These are phyloP conservation scores for Lycophotia porphyrea DNA, from an alignment of 2,888 invertebrate genomes.

Conservation along the genomic window DNA sequence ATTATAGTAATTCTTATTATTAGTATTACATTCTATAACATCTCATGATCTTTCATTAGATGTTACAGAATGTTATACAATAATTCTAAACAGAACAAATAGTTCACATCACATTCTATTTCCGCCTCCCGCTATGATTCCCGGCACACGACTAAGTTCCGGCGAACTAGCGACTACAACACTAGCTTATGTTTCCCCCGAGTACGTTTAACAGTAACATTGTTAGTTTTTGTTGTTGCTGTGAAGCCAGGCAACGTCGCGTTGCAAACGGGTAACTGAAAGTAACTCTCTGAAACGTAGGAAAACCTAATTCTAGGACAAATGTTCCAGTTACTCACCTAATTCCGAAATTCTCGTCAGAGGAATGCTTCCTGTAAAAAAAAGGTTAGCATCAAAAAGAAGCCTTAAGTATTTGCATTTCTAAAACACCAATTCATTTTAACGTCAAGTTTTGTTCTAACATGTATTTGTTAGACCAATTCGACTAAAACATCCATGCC, in stretches of 20 bases:
- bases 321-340: slow-evolving; percentile 77
- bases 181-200: slow-evolving; percentile 43
- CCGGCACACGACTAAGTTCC: slow-evolving; percentile 50
- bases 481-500: slow-evolving; percentile 55
- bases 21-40: too few relatives aligned
- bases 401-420: background rate
- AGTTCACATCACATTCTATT: slow-evolving; percentile 25
- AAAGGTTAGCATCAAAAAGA: slow-evolving; percentile 21
- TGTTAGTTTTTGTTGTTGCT: slow-evolving; percentile 60
- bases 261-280: background rate
- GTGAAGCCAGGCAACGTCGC: background rate
- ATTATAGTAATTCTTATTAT: too few relatives aligned
- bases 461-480: slow-evolving; percentile 37
- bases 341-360: slow-evolving; percentile 91
- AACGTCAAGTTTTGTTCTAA: slow-evolving; percentile 55
- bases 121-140: slow-evolving; percentile 20
- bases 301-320: background rate
- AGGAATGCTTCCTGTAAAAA: slow-evolving; percentile 89
- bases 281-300: slow-evolving; percentile 2
- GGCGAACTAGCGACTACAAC: slow-evolving; percentile 28
- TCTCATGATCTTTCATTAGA: too few relatives aligned
- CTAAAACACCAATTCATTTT: slow-evolving; percentile 31
- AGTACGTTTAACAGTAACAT: slow-evolving; percentile 44
- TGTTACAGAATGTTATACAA: background rate
- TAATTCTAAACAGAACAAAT: slow-evolving; percentile 17